A percentile compares a stretch with the other conserved stretches of the same genome.
Conservation (phyloP, 2,888 invertebrate genomes). For the Colletes collaris region DNA sequence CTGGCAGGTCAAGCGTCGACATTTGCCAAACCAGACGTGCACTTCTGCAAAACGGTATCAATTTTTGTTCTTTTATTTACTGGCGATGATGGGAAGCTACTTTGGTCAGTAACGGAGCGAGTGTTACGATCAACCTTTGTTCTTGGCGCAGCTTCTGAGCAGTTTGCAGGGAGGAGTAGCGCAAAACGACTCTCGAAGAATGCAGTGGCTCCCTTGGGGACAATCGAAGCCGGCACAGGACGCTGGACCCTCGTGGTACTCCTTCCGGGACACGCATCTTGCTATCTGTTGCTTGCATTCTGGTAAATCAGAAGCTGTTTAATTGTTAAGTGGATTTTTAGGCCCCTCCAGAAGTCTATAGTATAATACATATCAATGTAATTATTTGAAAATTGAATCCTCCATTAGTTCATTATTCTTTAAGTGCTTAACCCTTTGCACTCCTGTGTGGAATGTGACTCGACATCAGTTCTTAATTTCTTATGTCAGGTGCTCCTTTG, state of each 20-base stretch:
- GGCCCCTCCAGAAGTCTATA: too few relatives aligned
- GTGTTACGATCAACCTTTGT: constrained; percentile 63
- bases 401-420: too few relatives aligned
- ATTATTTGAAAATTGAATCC: too few relatives aligned
- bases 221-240: constrained; percentile 73
- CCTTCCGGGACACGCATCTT: constrained; percentile 72
- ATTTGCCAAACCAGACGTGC: constrained; percentile 67
- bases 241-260: constrained; percentile 71
- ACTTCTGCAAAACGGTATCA: constrained; percentile 63
- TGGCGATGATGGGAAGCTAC: too few relatives aligned
- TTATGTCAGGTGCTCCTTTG: too few relatives aligned
- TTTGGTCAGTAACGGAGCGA: too few relatives aligned
- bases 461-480: too few relatives aligned
- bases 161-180: constrained; percentile 75
- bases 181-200: constrained; percentile 74
- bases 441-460: too few relatives aligned
- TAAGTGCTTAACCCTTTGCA: too few relatives aligned
- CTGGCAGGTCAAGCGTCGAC: constrained; percentile 71
- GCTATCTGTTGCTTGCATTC: constrained; percentile 73
- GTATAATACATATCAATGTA: too few relatives aligned
- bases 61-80: too few relatives aligned
- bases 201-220: constrained; percentile 72
- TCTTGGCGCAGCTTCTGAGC: constrained; percentile 70
- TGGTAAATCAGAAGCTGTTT: constrained; percentile 21
- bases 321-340: too few relatives aligned